These are phyloP conservation scores for Atherix ibis DNA, from an alignment of 2,888 invertebrate genomes.

Conservation along the genomic window DNA sequence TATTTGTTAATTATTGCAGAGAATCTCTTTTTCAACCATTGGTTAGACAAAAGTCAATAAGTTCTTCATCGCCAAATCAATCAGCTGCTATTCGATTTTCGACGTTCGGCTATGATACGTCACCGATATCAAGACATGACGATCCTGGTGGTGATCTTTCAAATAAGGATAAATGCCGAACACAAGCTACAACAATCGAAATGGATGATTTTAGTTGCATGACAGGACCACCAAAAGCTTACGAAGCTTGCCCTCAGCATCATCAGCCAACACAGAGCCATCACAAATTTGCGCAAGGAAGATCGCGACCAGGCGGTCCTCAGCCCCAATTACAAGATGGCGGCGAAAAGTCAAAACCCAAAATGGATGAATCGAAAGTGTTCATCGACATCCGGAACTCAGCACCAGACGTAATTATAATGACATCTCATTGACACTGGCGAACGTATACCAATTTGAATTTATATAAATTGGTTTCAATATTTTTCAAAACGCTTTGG, in stretches of 20 bases:
- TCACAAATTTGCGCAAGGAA: slow-evolving; percentile 11
- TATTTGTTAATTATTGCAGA: too few relatives aligned
- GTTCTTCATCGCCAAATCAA: slow-evolving; percentile 21
- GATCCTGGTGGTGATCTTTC: slow-evolving; percentile 14
- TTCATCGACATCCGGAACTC: slow-evolving; percentile 78
- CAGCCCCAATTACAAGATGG: slow-evolving; percentile 4
- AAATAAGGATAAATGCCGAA: slow-evolving; percentile 4
- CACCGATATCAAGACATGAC: slow-evolving; percentile 10
- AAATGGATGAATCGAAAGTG: slow-evolving; percentile 37
- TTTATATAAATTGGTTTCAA: too few relatives aligned
- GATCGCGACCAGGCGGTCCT: slow-evolving; percentile 3
- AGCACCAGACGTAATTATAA: slow-evolving; percentile 80
- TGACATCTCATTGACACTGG: slow-evolving; percentile 51
- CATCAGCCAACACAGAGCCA: slow-evolving; percentile 8
- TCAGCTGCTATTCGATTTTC: slow-evolving; percentile 25
- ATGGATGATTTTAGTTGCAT: slow-evolving; percentile 19
- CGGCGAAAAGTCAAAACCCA: slow-evolving; percentile 11
- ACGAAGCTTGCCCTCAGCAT: slow-evolving; percentile 16
- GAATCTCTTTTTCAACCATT: slow-evolving; percentile 26
- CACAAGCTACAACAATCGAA: slow-evolving; percentile 19
- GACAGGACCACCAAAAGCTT: slow-evolving; percentile 6
- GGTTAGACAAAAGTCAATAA: slow-evolving; percentile 27
- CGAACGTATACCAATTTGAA: slow-evolving; percentile 15
- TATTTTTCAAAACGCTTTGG: too few relatives aligned
- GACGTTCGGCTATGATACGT: slow-evolving; percentile 29